Evolutionary conservation across 2,113 vertebrate genomes (phyloP).

Genomic region (Actinemys pallida): DNA sequence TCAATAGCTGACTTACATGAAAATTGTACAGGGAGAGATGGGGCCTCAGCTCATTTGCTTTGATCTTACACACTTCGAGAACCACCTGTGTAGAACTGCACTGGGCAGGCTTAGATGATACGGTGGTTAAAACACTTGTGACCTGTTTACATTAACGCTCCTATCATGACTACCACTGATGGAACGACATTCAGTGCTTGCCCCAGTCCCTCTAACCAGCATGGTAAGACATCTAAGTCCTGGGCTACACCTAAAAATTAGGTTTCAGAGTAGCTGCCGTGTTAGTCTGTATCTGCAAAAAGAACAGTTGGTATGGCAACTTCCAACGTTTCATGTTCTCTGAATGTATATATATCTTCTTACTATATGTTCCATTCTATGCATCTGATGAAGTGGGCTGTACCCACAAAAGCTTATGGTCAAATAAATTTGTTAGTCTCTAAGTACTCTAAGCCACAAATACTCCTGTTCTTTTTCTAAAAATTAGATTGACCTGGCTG

Average conservation of each 20-base stretch:
- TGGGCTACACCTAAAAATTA: not conserved
- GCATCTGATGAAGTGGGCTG: too few relatives aligned
- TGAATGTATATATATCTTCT: too few relatives aligned
- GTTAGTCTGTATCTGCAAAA: too few relatives aligned
- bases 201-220: not conserved
- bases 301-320: too few relatives aligned
- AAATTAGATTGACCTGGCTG: not conserved
- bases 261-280: too few relatives aligned
- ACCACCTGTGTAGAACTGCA: not conserved
- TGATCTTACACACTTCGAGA: not conserved
- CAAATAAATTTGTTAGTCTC: too few relatives aligned
- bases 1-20: not conserved
- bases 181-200: rapidly evolving
- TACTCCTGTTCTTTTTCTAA: not conserved
- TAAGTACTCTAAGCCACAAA: too few relatives aligned
- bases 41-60: not conserved
- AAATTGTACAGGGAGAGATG: rapidly evolving
- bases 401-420: too few relatives aligned
- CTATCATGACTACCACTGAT: rapidly evolving
- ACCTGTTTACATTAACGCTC: slow-evolving; percentile 1
- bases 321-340: too few relatives aligned
- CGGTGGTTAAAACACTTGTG: not conserved
- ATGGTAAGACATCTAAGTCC: rapidly evolving
- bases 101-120: not conserved
- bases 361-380: too few relatives aligned